Percentiles rank a stretch among this genome's conserved stretches.
Conservation (phyloP, 2,113 vertebrate species). For the Brachionichthys hirsutus region DNA sequence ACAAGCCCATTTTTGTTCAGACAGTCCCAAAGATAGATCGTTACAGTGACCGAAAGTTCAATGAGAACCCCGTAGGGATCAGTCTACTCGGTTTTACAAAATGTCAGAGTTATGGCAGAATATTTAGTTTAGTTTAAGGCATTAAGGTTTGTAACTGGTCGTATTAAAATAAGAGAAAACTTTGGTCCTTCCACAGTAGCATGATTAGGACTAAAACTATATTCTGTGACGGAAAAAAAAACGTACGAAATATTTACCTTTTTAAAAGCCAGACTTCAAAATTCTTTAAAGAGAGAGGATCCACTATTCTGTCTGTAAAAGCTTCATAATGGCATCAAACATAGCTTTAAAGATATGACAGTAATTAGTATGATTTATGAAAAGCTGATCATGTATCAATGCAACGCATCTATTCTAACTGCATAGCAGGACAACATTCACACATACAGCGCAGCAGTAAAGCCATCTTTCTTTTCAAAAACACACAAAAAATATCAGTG, state of each 20-base stretch:
- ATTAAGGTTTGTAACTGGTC: conserved; percentile 41
- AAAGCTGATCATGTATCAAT: conserved; percentile 34
- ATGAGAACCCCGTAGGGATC: conserved; percentile 15
- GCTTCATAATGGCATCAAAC: conserved; percentile 21
- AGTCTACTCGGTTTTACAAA: conserved; percentile 6
- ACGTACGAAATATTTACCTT: conserved; percentile 17
- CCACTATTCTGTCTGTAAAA: conserved; percentile 1
- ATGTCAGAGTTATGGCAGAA: conserved; percentile 21
- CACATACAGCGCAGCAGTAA: conserved; percentile 60
- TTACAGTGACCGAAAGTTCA: conserved; percentile 16
- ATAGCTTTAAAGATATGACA: conserved; percentile 16
- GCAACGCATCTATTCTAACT: conserved; percentile 35
- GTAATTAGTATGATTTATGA: conserved; percentile 33
- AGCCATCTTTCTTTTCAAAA: conserved; percentile 34
- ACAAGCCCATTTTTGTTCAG: conserved; percentile 19
- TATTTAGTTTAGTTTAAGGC: conserved; percentile 55
- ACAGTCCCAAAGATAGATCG: conserved; percentile 3
- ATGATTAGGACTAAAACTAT: conserved; percentile 26
- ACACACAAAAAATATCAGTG: conserved; percentile 47
- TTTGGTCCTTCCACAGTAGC: conserved; percentile 64
- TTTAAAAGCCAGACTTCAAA: conserved; percentile 14
- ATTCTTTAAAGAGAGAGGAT: conserved; percentile 6
- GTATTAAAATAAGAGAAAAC: conserved; percentile 51
- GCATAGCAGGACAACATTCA: conserved; percentile 44
- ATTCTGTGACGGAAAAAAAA: conserved; percentile 33